phyloP scores from a whole-genome alignment of 2,888 invertebrate genomes.

The Latrodectus hesperus region DNA sequence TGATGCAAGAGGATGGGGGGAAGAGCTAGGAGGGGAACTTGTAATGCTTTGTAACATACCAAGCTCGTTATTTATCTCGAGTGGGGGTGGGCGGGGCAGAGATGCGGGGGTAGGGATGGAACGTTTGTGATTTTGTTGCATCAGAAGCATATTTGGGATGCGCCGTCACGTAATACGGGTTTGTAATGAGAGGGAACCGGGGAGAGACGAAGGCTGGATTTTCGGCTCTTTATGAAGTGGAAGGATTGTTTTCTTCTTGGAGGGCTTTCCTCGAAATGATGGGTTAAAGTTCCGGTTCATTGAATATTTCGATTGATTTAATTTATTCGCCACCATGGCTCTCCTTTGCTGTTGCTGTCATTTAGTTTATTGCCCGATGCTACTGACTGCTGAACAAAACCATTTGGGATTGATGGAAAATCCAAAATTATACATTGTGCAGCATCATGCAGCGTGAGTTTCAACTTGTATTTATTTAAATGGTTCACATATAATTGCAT shows the following conservation, averaged over 20 bases:
- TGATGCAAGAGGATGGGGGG: conserved; percentile 19
- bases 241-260: background rate
- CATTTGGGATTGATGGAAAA: too few species aligned
- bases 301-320: conserved; percentile 7
- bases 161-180: conserved; percentile 31
- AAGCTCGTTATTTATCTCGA: conserved; percentile 42
- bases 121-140: conserved; percentile 17
- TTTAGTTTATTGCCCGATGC: too few species aligned
- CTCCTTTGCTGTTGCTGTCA: too few species aligned
- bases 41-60: conserved; percentile 22
- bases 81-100: background rate
- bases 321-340: too few species aligned
- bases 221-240: conserved; percentile 6
- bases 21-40: background rate
- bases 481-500: too few species aligned
- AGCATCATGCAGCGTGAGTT: too few species aligned
- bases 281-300: conserved; percentile 3
- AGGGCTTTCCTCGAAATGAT: background rate
- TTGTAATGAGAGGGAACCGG: conserved; percentile 19
- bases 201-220: background rate
- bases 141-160: conserved; percentile 15
- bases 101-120: background rate
- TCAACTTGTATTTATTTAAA: too few species aligned
- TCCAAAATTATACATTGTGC: too few species aligned
- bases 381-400: too few species aligned